Base-by-base conservation (phyloP, 2,113 vertebrate genomes). In the Carassius carassius region DNA sequence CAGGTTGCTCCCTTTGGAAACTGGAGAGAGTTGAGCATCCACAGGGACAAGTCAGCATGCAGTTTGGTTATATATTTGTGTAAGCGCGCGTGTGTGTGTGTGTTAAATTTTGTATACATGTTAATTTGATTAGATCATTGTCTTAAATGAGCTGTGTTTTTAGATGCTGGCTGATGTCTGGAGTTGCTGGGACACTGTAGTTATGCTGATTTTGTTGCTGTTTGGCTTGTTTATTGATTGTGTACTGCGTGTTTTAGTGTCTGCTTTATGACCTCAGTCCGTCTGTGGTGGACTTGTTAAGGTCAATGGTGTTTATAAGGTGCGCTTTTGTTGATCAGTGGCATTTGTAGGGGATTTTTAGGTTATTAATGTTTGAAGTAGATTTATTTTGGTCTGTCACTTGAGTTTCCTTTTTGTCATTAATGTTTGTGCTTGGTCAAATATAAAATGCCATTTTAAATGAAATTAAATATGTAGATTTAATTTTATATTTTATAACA, bases 21-120 rank as follows among this genome's bases (percentile, higher is more conserved):
- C 82, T 60, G 32, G 72, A 32, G 85, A 60, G 89, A 92, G 92
- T 85, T 90, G 87, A 88, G 89, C 86, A 65, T 89, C 83, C 92
- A 90, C 89, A 82, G 89, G 89, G 87, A 89, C 87, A 83, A 80
- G 85, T 84, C 87, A 72, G 88, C 84, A 75, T 60, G 56, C 56
- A 87, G 85, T 63, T 76, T 35, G 86, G 72, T 78, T 85, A 76
- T 75, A 84, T 63, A 56, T 83, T 65, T 82, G 23, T 1, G n/a
- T 63, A 1, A 80, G 51, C 5, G 47, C 4, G 47, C 4, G 47
- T 49, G 49, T 14, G 47, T 49, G 47, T 49, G 47, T 1, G 1
- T 49, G 47, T 47, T 3, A 3, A 47, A 47, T 47, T 3, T 12
- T 14, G 49, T 51, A 1, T 65, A 23, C 29, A 21, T 23, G 63